Percentiles rank a stretch among this genome's conserved stretches.
These are phyloP conservation scores for Stenotaenia linearis DNA, from an alignment of 2,888 invertebrate species.

Conservation along the genomic window DNA sequence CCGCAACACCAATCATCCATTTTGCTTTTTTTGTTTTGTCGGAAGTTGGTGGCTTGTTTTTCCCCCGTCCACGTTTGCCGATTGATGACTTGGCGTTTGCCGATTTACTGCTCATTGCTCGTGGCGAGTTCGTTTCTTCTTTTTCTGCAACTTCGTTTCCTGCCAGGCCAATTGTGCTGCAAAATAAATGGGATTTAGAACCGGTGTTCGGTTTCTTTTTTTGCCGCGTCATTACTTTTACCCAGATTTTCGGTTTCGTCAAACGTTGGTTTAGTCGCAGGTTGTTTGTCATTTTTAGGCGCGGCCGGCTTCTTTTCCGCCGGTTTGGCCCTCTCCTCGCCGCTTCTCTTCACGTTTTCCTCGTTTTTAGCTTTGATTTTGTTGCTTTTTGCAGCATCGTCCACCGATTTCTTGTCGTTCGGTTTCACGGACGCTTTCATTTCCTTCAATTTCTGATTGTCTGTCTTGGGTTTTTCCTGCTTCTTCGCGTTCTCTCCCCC, in stretches of 20 bases:
- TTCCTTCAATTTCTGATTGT: conserved; percentile 39
- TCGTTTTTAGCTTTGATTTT: background rate
- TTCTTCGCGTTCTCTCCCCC: background rate
- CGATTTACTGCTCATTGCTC: conserved; percentile 33
- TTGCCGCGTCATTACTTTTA: conserved; percentile 43
- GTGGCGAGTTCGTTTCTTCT: conserved; percentile 41
- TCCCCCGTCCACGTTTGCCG: background rate
- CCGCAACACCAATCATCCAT: too few species aligned
- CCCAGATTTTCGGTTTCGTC: background rate
- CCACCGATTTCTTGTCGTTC: background rate
- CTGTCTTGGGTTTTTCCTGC: background rate
- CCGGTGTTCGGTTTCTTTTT: conserved; percentile 42
- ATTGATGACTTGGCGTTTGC: background rate
- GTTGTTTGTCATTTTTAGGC: conserved; percentile 24
- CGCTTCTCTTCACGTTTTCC: background rate
- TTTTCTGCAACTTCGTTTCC: conserved; percentile 59
- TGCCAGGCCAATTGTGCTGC: conserved; percentile 53
- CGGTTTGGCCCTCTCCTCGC: too few species aligned
- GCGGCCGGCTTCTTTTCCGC: conserved; percentile 33
- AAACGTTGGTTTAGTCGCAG: background rate
- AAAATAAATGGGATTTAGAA: background rate
- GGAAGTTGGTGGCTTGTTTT: background rate
- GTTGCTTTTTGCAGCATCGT: conserved; percentile 31
- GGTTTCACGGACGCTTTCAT: background rate
- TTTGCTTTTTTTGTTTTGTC: background rate